phyloP scores from a whole-genome alignment of 2,113 vertebrate genomes.

The Glaucidium brasilianum region DNA sequence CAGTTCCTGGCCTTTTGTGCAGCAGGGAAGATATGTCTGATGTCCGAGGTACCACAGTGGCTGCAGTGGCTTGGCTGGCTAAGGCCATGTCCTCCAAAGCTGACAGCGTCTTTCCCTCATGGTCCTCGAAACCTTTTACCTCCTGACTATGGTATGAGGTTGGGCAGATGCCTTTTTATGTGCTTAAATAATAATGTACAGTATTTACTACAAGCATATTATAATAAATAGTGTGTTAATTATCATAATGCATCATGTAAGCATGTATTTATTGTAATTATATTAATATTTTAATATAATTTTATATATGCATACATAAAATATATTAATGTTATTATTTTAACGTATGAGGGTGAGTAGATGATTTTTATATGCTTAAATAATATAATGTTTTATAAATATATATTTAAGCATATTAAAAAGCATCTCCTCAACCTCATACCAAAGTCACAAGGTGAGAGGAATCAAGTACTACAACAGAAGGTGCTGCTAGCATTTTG shows the following conservation, averaged over 20 bases:
- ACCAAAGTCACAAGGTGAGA: neutral
- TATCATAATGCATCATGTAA: neutral
- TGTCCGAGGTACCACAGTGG: neutral
- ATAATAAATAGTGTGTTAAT: neutral
- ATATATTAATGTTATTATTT: neutral
- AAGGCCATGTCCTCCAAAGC: neutral
- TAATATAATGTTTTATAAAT: neutral
- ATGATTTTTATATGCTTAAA: neutral
- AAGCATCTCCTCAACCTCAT: neutral
- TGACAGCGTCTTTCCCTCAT: neutral
- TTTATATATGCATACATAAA: neutral
- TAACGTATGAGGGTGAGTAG: neutral
- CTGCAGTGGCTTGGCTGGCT: neutral
- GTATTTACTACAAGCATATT: neutral
- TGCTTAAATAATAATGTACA: neutral
- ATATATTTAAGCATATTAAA: neutral
- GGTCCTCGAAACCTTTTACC: neutral
- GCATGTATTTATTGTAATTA: neutral
- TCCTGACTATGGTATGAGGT: neutral
- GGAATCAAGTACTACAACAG: accelerated
- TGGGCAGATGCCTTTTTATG: neutral
- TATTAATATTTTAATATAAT: neutral
- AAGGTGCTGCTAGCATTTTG: neutral
- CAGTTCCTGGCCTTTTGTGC: neutral
- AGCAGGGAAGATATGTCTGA: neutral